phyloP scores from a whole-genome alignment of 2,113 vertebrate genomes.

The Boulengeromyrus knoepffleri region DNA sequence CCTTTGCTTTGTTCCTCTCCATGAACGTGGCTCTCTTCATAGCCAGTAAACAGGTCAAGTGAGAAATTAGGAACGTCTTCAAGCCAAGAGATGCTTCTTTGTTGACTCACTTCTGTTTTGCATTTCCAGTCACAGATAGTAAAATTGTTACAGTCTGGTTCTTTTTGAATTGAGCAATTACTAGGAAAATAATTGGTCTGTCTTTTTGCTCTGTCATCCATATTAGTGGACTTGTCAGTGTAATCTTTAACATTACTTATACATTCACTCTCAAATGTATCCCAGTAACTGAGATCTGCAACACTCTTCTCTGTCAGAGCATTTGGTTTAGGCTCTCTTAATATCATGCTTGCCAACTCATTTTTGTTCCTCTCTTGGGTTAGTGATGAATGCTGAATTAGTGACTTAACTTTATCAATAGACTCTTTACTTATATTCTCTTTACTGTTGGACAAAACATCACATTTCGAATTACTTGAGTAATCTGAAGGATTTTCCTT shows the following conservation, averaged over 20 bases:
- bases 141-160: background rate
- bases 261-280: background rate
- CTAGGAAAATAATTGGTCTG: background rate
- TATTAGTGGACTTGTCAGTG: background rate
- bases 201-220: background rate
- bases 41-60: constrained; percentile 67
- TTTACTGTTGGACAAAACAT: background rate
- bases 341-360: background rate
- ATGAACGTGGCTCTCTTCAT: constrained; percentile 28
- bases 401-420: background rate
- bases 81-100: constrained; percentile 15
- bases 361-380: background rate
- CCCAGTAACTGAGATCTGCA: background rate
- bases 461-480: background rate
- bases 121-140: background rate
- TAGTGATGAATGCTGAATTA: background rate
- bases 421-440: background rate
- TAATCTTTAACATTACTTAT: background rate
- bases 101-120: constrained; percentile 16
- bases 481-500: background rate
- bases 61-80: constrained; percentile 61
- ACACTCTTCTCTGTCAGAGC: background rate
- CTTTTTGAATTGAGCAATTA: background rate
- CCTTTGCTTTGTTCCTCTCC: constrained; percentile 36
- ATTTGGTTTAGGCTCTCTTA: background rate